Evolutionary conservation across 2,113 vertebrate genomes (phyloP), one percentile per base, ranked within the genome.

Genomic region (Tragelaphus buxtoni): DNA sequence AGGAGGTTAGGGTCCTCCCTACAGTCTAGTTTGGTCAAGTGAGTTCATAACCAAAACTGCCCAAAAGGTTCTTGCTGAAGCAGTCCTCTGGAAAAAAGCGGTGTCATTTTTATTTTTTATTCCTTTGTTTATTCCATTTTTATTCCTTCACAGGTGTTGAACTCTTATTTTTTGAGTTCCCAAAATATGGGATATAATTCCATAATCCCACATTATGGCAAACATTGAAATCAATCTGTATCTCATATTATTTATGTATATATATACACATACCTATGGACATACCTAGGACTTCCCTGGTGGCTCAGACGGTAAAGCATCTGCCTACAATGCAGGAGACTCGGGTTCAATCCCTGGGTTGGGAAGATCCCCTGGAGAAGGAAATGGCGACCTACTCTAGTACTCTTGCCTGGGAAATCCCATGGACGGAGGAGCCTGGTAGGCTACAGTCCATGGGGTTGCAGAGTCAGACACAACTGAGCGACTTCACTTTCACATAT

Each of bases 281-380:
- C 61, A 65, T 65, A 65, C 16, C 61, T 65, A n/a, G 61, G 32
- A n/a, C 61, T 65, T 65, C 32, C 32, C 61, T 65, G 32, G 61
- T n/a, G 61, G 16, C 32, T n/a, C 61, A 65, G 61, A n/a, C 0
- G 16, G 61, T 18, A n/a, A 65, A 65, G 61, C 61, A 9, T 65
- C 4, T 65, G 61, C 61, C 61, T n/a, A 18, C 32, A n/a, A n/a
- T 65, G 16, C 61, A 65, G 32, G 32, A 65, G 61, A 65, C 61
- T 7, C 2, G 16, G 7, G 32, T 65, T 65, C 32, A n/a, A 1
- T n/a, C 16, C 32, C 61, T n/a, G 7, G 32, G 61, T 65, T 0
- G 7, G 61, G 7, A 65, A 65, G 61, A 65, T n/a, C 61, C 32
- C 32, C 8, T n/a, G 32, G 61, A 63, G 61, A 65, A 65, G 61